Evolutionary conservation across 2,797 vertebrate genomes (phyloP).

Genomic region (Philypnodon macrostomus): DNA sequence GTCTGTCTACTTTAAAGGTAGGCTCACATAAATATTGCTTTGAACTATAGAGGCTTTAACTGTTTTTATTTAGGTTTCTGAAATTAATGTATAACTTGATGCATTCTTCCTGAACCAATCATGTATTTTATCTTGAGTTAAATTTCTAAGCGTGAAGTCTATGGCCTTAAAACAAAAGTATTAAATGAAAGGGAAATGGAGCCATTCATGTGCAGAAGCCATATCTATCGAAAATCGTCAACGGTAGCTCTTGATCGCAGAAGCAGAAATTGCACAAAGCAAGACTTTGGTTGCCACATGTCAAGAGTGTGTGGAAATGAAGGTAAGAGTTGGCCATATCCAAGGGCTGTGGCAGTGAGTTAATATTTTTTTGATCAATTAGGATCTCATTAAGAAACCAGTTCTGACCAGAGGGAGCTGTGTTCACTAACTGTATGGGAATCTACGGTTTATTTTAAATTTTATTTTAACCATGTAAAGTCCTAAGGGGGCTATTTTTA

Average conservation of each 20-base stretch:
- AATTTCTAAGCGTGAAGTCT: constrained; percentile 10
- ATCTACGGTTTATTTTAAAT: background rate
- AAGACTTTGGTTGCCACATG: constrained; percentile 23
- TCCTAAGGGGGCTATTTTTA: constrained; percentile 9
- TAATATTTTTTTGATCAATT: constrained; percentile 11
- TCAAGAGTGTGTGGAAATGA: constrained; percentile 15
- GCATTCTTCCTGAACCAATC: constrained; percentile 31
- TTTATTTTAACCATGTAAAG: constrained; percentile 4
- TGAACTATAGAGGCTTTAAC: constrained; percentile 14
- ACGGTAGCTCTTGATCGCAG: constrained; percentile 25
- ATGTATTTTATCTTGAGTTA: constrained; percentile 23
- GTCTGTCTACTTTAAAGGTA: constrained; percentile 15
- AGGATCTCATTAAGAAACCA: background rate
- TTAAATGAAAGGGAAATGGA: constrained; percentile 61
- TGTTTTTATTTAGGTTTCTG: background rate
- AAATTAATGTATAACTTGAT: background rate
- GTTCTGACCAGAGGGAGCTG: background rate
- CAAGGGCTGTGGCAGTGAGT: constrained; percentile 10
- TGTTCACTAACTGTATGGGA: background rate
- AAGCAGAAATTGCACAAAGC: constrained; percentile 36
- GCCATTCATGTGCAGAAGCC: constrained; percentile 74
- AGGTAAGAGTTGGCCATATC: background rate
- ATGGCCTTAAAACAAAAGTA: constrained; percentile 32
- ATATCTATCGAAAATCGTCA: constrained; percentile 57
- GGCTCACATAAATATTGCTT: constrained; percentile 29